These are phyloP conservation scores for Drosophila kambysellisi DNA, from an alignment of 2,888 invertebrate species.

Conservation along the genomic window DNA sequence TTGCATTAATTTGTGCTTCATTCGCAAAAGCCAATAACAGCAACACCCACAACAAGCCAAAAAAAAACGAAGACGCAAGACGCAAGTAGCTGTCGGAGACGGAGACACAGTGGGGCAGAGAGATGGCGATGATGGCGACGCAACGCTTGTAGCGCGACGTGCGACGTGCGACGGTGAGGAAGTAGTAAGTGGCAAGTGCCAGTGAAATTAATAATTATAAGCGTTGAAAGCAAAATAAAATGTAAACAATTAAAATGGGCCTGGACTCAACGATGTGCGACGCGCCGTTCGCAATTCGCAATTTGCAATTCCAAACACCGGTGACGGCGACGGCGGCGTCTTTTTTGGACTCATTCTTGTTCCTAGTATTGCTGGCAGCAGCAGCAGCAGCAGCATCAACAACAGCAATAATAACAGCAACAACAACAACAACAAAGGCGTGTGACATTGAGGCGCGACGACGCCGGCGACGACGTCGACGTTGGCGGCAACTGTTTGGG, in stretches of 20 bases:
- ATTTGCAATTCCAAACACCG: slow-evolving; percentile 80
- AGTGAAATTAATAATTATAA: slow-evolving; percentile 78
- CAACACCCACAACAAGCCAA: slow-evolving; percentile 72
- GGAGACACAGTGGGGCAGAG: not conserved
- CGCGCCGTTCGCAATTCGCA: slow-evolving; percentile 73
- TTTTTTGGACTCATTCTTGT: slow-evolving; percentile 33
- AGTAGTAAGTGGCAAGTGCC: slow-evolving; percentile 47
- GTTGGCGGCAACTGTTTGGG: slow-evolving; percentile 53
- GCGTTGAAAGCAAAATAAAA: slow-evolving; percentile 77
- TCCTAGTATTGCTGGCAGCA: slow-evolving; percentile 24
- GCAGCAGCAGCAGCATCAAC: not conserved
- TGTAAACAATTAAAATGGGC: slow-evolving; percentile 81
- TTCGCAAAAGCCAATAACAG: slow-evolving; percentile 78
- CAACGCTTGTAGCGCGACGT: not conserved
- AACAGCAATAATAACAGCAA: slow-evolving; percentile 18
- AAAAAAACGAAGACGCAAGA: slow-evolving; percentile 12
- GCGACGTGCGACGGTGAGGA: slow-evolving; percentile 1
- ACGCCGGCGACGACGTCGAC: slow-evolving; percentile 36
- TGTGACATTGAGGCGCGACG: slow-evolving; percentile 70
- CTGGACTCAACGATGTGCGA: slow-evolving; percentile 68
- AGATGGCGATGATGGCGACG: slow-evolving; percentile 14
- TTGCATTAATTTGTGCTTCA: slow-evolving; percentile 69
- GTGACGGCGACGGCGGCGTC: slow-evolving; percentile 40
- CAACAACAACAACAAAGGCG: slow-evolving; percentile 28
- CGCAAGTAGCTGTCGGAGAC: not conserved